Evolutionary conservation across 2,113 vertebrate species (phyloP).

Genomic region (Notechis scutatus): DNA sequence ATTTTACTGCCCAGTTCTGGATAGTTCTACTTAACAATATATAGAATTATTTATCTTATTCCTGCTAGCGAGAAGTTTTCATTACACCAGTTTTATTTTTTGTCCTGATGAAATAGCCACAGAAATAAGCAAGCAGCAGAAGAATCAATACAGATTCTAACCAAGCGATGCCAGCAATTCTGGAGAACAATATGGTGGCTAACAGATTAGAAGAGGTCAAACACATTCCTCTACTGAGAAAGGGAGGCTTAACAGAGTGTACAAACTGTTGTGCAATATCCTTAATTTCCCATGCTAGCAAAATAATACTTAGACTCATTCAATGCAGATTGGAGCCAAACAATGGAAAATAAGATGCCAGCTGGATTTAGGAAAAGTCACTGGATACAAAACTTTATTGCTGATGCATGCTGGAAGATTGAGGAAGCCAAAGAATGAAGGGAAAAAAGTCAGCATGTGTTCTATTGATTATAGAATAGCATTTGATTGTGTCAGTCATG

Average conservation of each 20-base stretch:
- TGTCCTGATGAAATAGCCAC: not conserved
- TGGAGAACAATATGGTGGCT: not conserved
- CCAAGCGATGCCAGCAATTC: not conserved
- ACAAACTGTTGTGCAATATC: not conserved
- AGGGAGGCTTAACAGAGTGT: not conserved
- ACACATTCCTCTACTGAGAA: not conserved
- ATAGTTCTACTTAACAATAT: not conserved
- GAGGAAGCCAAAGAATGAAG: not conserved
- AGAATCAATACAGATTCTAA: not conserved
- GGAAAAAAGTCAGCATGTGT: not conserved
- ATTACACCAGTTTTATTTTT: not conserved
- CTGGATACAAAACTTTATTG: not conserved
- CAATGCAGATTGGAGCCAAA: not conserved
- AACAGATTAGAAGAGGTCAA: not conserved
- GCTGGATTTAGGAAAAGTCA: not conserved
- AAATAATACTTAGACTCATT: not conserved
- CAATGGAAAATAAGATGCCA: not conserved
- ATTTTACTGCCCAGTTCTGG: not conserved
- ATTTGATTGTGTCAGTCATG: not conserved
- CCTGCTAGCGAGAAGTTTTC: not conserved
- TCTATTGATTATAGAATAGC: not conserved
- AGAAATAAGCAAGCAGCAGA: not conserved
- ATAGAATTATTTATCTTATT: not conserved
- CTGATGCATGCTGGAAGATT: not conserved
- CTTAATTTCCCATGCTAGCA: not conserved